Base-by-base conservation (phyloP, 1,140 invertebrate genomes). In the Brachionus koreanus region DNA sequence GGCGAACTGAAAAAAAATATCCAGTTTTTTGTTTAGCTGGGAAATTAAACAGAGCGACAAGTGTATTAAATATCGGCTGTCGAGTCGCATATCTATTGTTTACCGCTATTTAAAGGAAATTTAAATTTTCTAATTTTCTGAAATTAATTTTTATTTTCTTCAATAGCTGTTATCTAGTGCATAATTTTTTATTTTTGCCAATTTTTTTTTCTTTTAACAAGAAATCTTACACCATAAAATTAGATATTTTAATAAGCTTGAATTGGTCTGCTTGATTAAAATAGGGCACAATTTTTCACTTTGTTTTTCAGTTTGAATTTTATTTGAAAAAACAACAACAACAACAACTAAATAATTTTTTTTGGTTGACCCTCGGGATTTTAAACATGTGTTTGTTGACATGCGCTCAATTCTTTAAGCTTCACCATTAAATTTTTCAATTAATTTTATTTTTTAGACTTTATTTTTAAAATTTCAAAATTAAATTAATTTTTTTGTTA, bases 161-260 rank as follows among this genome's bases (percentile, higher is more conserved):
- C 49, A 57, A 57, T 69, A 69, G 65, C 65, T 39, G 37, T 43
- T 69, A 69, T 69, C 65, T 69, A 39, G 65, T 69, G 65, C 65
- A 69, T 69, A 39, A 39, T 69, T 69, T n/a, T 37, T 39, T 16
- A 7, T 67, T 6, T 49, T n/a, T 49, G 19, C 9, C 19, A 19
- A n/a, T 57, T 57, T 57, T 57, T 19, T 57, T 57, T 49, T n/a
- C n/a, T 49, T 49, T 49, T 49, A 49, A 49, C 35, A 67, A 67
- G 63, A 69, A 69, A 69, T 69, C 65, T 69, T 69, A 69, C 13
- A 69, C 37, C 65, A 69, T 69, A 69, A 39, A 69, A 69, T 69
- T 69, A 39, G 63, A 65, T 33, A 69, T 69, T 69, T 39, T 42
- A 37, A 23, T 69, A 69, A 69, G 35, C 29, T 69, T 43, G 65